Evolutionary conservation across 1,140 invertebrate genomes (phyloP).

Genomic region (Medauroidea extradentata): DNA sequence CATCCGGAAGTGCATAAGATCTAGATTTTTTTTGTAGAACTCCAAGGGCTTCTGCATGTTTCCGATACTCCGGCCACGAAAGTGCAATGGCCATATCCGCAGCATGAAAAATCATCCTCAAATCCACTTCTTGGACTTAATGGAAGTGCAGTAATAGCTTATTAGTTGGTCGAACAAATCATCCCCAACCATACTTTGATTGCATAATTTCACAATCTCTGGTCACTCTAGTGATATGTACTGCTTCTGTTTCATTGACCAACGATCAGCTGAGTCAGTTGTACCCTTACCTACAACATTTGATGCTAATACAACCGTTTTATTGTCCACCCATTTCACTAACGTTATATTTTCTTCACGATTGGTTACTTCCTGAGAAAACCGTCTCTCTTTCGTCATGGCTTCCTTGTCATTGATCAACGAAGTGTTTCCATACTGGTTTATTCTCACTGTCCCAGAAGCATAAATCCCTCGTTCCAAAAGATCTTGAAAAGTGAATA

Average conservation of each 20-base stretch:
- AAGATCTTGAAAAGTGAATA: constrained; percentile 4
- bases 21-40: constrained; percentile 9
- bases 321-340: constrained; percentile 20
- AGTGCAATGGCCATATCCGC: constrained; percentile 28
- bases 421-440: constrained; percentile 11
- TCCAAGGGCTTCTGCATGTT: constrained; percentile 8
- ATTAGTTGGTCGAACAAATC: constrained; percentile 35
- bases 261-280: constrained; percentile 14
- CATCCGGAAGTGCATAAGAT: constrained; percentile 11
- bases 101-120: constrained; percentile 31
- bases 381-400: constrained; percentile 10
- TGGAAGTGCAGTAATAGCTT: constrained; percentile 26
- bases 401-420: constrained; percentile 19
- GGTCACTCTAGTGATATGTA: constrained; percentile 10
- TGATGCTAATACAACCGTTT: constrained; percentile 11
- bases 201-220: constrained; percentile 20
- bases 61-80: constrained; percentile 31
- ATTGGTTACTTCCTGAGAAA: constrained; percentile 11
- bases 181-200: constrained; percentile 36
- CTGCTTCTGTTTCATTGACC: constrained; percentile 10
- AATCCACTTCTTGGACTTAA: constrained; percentile 35
- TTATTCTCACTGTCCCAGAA: constrained; percentile 16
- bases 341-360: constrained; percentile 9
- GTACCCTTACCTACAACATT: constrained; percentile 15
- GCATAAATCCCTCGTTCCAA: constrained; percentile 9